phyloP scores from a whole-genome alignment of 2,797 vertebrate genomes.

The Coccyzus lansbergi region DNA sequence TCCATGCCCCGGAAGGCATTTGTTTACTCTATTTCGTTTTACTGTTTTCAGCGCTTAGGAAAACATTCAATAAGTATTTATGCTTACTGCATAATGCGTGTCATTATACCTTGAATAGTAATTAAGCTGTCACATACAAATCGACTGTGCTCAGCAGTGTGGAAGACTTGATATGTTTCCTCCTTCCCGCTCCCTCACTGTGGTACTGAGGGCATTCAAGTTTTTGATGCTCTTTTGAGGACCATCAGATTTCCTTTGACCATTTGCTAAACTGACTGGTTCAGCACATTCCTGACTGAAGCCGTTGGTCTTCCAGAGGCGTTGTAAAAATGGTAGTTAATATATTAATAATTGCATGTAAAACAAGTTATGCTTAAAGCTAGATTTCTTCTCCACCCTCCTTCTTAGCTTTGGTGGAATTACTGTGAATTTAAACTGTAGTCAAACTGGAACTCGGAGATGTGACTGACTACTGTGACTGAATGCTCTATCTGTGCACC shows the following conservation, averaged over 20 bases:
- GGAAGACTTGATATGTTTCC: background rate
- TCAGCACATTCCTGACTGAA: background rate
- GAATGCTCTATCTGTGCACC: background rate
- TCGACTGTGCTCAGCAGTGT: background rate
- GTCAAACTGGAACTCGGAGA: background rate
- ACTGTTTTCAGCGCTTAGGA: constrained; percentile 7
- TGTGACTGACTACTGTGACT: background rate
- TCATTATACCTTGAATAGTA: constrained; percentile 10
- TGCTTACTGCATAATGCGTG: background rate
- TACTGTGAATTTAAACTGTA: background rate
- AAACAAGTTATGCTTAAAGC: background rate
- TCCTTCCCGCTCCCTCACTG: background rate
- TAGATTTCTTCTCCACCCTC: background rate
- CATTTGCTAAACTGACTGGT: background rate
- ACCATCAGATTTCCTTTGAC: background rate
- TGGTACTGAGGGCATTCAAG: background rate
- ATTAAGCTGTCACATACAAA: background rate
- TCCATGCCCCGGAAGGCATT: background rate
- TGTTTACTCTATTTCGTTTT: background rate
- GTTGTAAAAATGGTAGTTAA: background rate
- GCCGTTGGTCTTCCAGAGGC: background rate
- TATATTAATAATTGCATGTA: background rate
- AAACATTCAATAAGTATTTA: background rate
- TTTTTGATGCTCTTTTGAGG: background rate
- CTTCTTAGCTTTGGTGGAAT: background rate